These are phyloP conservation scores for Caenorhabditis afra DNA, from an alignment of 2,888 invertebrate genomes.

Conservation along the genomic window DNA sequence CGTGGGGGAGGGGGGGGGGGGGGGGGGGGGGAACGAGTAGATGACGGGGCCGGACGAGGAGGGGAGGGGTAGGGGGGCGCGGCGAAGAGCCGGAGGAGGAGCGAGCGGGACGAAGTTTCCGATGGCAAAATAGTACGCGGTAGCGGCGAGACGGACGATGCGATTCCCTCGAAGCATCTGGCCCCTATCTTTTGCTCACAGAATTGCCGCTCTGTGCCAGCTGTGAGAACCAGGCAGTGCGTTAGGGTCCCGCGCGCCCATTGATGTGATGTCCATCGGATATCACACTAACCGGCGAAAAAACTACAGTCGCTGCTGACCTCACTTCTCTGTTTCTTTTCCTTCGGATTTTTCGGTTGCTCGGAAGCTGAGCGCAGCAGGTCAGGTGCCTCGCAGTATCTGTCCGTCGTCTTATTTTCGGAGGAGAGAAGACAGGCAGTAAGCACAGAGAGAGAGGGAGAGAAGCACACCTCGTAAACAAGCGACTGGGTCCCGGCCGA, in stretches of 20 bases:
- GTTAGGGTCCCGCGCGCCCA: constrained; percentile 1
- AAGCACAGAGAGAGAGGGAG: constrained; percentile 1
- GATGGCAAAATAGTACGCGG: constrained; percentile 53
- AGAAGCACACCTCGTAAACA: constrained; percentile 56
- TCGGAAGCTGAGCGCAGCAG: not conserved
- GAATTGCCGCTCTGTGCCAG: constrained; percentile 52
- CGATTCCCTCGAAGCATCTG: constrained; percentile 45
- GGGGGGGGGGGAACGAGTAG: constrained; percentile 37
- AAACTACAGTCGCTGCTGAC: constrained; percentile 3
- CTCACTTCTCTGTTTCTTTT: not conserved
- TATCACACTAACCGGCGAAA: not conserved
- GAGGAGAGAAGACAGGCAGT: constrained; percentile 49
- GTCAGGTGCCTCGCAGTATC: constrained; percentile 46
- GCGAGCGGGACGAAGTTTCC: constrained; percentile 47
- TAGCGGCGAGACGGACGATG: constrained; percentile 49
- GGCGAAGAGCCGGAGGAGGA: constrained; percentile 50
- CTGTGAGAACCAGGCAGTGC: constrained; percentile 46
- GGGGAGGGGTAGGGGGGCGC: not conserved
- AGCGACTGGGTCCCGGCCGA: constrained; percentile 44
- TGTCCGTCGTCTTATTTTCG: constrained; percentile 44
- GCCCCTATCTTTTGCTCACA: constrained; percentile 45
- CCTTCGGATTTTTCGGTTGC: not conserved
- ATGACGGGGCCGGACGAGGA: constrained; percentile 11
- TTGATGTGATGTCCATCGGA: constrained; percentile 15
- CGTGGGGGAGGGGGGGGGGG: constrained; percentile 7